Evolutionary conservation across 1,140 invertebrate genomes (phyloP), one percentile per base, ranked within the genome.

Genomic region (Lordiphosa mommai): DNA sequence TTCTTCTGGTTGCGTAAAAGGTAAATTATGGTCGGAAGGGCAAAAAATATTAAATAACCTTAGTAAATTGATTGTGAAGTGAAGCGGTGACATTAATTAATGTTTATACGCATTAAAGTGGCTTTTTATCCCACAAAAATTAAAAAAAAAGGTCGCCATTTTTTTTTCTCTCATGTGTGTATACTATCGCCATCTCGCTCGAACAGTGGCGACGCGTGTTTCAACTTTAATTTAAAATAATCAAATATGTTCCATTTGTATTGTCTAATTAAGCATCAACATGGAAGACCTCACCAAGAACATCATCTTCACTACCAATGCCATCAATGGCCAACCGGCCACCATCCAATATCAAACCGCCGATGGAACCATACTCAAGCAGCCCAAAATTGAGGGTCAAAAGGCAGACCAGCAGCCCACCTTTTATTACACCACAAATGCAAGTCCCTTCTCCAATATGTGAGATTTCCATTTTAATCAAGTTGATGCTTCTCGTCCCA

Each of bases 371-470:
- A 88, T 88, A 2, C 65, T 88, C 13, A 88, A 88, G 38, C 87
- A 88, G 44, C 87, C 87, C 3, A 88, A 88, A 73, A 88, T 88
- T 14, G 87, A 88, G 59, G 88, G 88, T 3, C 86, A 88, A 58
- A 86, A 89, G 38, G 29, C 65, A 4, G 72, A 88, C 12, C 90
- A 91, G 89, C 92, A 92, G 41, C 92, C 92, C 40, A 92, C 92
- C 64, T 93, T 93, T 82, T 93, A 92, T 73, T 93, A 93, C 65
- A 91, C 91, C 8, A 91, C 91, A 59, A 93, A 93, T 88, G 92
- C 93, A 9, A 93, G 93, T 86, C n/a, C 5, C 23, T 7, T 27
- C 5, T 6, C 4, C 23, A 17, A 32, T 14, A 9, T 14, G 9
- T n/a, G 10, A 2, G 14, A 13, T 20, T 13, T 36, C 14, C 12